Base-by-base conservation (phyloP, 2,888 invertebrate genomes). In the Drosophila mimica region DNA sequence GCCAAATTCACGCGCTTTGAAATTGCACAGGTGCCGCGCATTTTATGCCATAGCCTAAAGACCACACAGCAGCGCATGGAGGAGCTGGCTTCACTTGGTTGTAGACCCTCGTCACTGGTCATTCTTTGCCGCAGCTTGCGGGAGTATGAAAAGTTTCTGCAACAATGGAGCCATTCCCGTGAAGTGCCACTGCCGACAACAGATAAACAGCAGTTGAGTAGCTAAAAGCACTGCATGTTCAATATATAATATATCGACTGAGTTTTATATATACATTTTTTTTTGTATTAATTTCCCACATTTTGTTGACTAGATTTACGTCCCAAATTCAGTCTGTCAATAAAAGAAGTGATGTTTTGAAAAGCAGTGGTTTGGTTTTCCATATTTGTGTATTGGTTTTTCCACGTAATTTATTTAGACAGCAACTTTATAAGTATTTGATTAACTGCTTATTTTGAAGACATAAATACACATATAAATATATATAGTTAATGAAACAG, bases 81-180 rank as follows among this genome's bases (percentile, higher is more conserved):
- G 28, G 94, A 93, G 81, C 89, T 95, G 15, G 93, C 94, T 51
- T 88, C 92, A 36, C 81, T 94, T 56, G 94, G 94, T 25, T 91
- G 94, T 62, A 90, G 91, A 60, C 93, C 94, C 36, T 93, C 94
- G 11, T 94, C 94, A 87, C 92, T 95, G 81, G 94, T 94, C 77
- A 93, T 94, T 51, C 89, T 95, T 9, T 95, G 95, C 79, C 94
- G 93, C 86, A 95, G 94, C 85, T 94, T 93, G 83, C 94, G 94
- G 58, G 94, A 94, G 79, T 95, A 95, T 82, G 91, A 94, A 53
- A 95, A 94, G 85, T 94, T 94, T 84, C 91, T 94, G 83, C 92
- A 93, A 25, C 90, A 85, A 20, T 93, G 93, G 93, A 40, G 9
- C 13, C 36, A 20, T n/a, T 36, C 30, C 8, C 28, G 4, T n/a